Percentiles rank a stretch among this genome's conserved stretches.
These are phyloP conservation scores for Rhyacophila evoluta DNA, from an alignment of 2,888 invertebrate species.

Conservation along the genomic window DNA sequence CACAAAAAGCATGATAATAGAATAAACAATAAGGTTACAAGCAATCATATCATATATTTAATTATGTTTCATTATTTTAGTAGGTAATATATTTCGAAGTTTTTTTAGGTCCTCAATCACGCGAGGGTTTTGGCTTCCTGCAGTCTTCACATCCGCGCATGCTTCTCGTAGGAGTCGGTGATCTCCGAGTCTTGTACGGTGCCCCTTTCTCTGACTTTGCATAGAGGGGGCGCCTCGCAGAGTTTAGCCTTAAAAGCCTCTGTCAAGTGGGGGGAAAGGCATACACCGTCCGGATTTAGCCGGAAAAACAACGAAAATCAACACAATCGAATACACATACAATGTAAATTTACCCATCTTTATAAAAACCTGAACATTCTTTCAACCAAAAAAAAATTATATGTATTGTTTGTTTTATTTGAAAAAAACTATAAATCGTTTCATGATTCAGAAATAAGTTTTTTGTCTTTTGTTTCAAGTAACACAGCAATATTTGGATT, in stretches of 20 bases:
- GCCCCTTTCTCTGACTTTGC: not conserved
- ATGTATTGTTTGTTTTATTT: too few species aligned
- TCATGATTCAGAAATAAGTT: too few species aligned
- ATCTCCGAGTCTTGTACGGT: constrained; percentile 7
- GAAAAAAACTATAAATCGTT: too few species aligned
- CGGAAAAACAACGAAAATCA: constrained; percentile 37
- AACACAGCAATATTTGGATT: too few species aligned
- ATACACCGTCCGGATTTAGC: constrained; percentile 39
- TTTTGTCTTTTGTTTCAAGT: too few species aligned
- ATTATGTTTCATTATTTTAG: too few species aligned
- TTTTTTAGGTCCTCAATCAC: not conserved
- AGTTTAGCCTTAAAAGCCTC: constrained; percentile 44
- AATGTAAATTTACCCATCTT: constrained; percentile 2
- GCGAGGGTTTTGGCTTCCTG: not conserved
- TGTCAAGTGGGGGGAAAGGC: constrained; percentile 30
- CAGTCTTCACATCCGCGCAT: constrained; percentile 4
- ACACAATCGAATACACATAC: not conserved
- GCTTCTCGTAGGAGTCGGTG: not conserved
- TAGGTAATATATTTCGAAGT: not conserved
- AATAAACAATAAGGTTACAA: too few species aligned
- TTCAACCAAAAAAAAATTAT: too few species aligned
- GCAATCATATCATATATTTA: too few species aligned
- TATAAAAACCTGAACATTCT: not conserved
- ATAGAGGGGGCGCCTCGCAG: constrained; percentile 28
- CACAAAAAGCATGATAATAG: too few species aligned